Evolutionary conservation across 2,888 invertebrate genomes (phyloP).

Genomic region (Aphidoletes aphidimyza): DNA sequence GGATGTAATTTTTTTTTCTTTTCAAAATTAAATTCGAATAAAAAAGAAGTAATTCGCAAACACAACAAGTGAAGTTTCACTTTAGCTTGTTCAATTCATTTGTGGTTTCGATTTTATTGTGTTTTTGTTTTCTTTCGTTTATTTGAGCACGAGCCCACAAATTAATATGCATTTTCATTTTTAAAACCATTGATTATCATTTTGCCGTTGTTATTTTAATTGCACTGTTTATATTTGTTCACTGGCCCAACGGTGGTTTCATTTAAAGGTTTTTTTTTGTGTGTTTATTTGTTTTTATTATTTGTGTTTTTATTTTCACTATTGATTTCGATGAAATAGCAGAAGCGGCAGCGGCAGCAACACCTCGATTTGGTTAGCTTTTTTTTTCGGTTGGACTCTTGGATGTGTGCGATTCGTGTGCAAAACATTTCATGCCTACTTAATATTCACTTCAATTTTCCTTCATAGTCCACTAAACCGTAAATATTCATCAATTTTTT

Average conservation of each 20-base stretch:
- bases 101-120: background rate
- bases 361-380: too few relatives aligned
- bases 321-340: background rate
- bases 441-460: slow-evolving; percentile 43
- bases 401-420: background rate
- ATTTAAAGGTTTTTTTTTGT: background rate
- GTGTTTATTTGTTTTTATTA: background rate
- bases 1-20: background rate
- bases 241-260: too few relatives aligned
- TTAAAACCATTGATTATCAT: background rate
- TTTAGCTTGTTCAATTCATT: slow-evolving; percentile 1
- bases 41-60: background rate
- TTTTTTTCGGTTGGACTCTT: too few relatives aligned
- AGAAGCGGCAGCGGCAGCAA: too few relatives aligned
- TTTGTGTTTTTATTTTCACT: background rate
- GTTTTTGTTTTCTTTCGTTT: background rate
- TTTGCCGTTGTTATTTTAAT: background rate
- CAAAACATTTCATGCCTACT: slow-evolving; percentile 20
- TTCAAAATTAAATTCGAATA: too few relatives aligned
- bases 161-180: slow-evolving; percentile 26
- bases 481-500: slow-evolving; percentile 37
- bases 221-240: background rate
- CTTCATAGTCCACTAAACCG: slow-evolving; percentile 45
- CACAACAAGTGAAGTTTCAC: background rate
- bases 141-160: background rate